Base-by-base conservation (phyloP, 2,888 invertebrate genomes). In the Macrostomum cliftonense region DNA sequence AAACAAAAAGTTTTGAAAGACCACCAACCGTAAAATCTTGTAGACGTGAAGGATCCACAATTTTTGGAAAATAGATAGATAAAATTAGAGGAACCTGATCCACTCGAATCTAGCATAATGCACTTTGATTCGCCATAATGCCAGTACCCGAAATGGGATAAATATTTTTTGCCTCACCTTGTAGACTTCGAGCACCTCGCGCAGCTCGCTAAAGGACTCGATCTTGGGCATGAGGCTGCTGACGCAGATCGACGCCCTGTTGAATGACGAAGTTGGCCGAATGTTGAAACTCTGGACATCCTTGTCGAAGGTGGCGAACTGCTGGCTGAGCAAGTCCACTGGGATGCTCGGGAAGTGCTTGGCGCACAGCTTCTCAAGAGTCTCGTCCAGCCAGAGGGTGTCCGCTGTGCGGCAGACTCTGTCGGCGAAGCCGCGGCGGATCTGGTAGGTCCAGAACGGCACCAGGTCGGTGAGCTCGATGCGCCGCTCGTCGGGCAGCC, bases 401-500 rank as follows among this genome's bases (percentile, higher is more conserved):
- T 69, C 69, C 2, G 65, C 55, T 37, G 60, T 59, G 38, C 67
- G 57, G 45, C 62, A 59, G 47, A 69, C 57, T 38, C 61, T 54
- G 52, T 67, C 67, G 51, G 62, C 56, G 42, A 69, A 59, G 28
- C 65, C 62, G 48, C 67, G 56, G 17, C 20, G 56, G 53, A 66
- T 59, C 53, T 69, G 68, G 53, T 69, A 67, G 58, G 57, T 57
- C 66, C 67, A 68, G 38, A 68, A 58, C 0, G 65, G 64, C 42
- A 68, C 58, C 12, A 70, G 63, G 54, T 63, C 58, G 16, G 53
- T 54, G 47, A 67, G 64, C 55, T 69, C 65, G 17, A 63, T 67
- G 52, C 65, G 59, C 47, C 62, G 63, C 51, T 69, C 67, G 52
- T 66, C 65, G 21, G 64, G 60, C 43, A 69, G 54, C 28, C 61